phyloP scores from a whole-genome alignment of 1,140 invertebrate genomes.

The Brachionus angularis region DNA sequence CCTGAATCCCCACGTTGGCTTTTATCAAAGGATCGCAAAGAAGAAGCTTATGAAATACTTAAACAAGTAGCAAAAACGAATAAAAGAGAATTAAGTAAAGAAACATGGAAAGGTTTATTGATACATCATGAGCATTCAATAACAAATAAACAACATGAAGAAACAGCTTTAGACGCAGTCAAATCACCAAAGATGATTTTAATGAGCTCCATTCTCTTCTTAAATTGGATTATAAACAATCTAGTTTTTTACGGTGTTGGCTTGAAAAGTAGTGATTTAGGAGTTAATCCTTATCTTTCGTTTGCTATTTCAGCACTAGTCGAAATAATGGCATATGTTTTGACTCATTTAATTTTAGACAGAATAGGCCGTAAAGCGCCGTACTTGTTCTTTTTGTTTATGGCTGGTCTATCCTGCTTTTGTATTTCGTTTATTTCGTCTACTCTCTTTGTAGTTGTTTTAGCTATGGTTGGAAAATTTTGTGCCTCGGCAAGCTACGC shows the following conservation, averaged over 20 bases:
- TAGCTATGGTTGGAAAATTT: slow-evolving; percentile 50
- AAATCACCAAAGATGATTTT: not conserved
- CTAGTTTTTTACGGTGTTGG: slow-evolving; percentile 42
- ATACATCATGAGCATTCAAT: slow-evolving; percentile 21
- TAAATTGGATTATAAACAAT: slow-evolving; percentile 35
- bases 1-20: slow-evolving; percentile 53
- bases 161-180: not conserved
- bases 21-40: slow-evolving; percentile 47
- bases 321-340: slow-evolving; percentile 19
- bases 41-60: slow-evolving; percentile 49
- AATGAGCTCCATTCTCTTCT: slow-evolving; percentile 19
- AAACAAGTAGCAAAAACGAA: slow-evolving; percentile 48
- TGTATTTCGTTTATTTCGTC: slow-evolving; percentile 29
- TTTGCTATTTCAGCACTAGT: slow-evolving; percentile 22
- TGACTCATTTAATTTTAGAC: slow-evolving; percentile 22
- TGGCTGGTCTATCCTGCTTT: slow-evolving; percentile 17
- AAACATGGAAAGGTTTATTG: slow-evolving; percentile 17
- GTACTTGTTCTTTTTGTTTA: slow-evolving; percentile 6
- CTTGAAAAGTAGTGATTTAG: slow-evolving; percentile 29
- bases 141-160: slow-evolving; percentile 5
- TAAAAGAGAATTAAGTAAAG: slow-evolving; percentile 41
- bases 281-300: slow-evolving; percentile 13
- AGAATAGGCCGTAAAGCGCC: slow-evolving; percentile 22
- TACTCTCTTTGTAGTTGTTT: slow-evolving; percentile 37
- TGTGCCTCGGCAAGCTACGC: slow-evolving; percentile 50